Evolutionary conservation across 2,888 invertebrate species (phyloP).

Genomic region (Camponotus fellah): DNA sequence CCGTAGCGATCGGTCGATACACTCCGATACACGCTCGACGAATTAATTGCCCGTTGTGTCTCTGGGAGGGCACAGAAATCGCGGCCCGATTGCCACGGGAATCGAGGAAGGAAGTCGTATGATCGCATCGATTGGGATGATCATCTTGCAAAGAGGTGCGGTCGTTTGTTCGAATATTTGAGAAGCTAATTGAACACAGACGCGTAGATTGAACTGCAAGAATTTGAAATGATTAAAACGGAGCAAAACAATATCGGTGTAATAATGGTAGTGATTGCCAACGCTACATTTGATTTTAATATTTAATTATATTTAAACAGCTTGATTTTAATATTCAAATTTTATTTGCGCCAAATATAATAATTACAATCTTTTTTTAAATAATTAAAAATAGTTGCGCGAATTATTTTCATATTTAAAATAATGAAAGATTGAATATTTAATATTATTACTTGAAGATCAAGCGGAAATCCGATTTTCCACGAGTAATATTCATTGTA

Average conservation of each 20-base stretch:
- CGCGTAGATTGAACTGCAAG: conserved; percentile 24
- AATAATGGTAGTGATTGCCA: conserved; percentile 14
- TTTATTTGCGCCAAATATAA: background rate
- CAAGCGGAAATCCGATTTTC: background rate
- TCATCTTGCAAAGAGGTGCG: conserved; percentile 72
- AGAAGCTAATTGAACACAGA: conserved; percentile 41
- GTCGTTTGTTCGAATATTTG: conserved; percentile 59
- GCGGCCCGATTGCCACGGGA: conserved; percentile 76
- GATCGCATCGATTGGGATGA: conserved; percentile 63
- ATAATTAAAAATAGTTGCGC: background rate
- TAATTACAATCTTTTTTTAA: background rate
- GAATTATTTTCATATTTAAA: background rate
- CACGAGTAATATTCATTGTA: conserved; percentile 1
- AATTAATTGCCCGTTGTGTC: conserved; percentile 79
- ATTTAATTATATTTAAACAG: background rate
- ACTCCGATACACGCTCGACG: conserved; percentile 79
- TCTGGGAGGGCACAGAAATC: conserved; percentile 74
- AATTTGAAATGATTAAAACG: conserved; percentile 46
- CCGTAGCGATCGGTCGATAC: conserved; percentile 79
- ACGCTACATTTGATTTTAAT: background rate
- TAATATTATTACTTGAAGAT: background rate
- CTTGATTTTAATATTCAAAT: background rate
- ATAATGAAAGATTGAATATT: background rate
- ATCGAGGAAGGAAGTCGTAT: conserved; percentile 78
- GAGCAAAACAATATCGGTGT: conserved; percentile 1